Evolutionary conservation across 2,113 vertebrate species (phyloP).

Genomic region (Forbesichthys papilliferus): DNA sequence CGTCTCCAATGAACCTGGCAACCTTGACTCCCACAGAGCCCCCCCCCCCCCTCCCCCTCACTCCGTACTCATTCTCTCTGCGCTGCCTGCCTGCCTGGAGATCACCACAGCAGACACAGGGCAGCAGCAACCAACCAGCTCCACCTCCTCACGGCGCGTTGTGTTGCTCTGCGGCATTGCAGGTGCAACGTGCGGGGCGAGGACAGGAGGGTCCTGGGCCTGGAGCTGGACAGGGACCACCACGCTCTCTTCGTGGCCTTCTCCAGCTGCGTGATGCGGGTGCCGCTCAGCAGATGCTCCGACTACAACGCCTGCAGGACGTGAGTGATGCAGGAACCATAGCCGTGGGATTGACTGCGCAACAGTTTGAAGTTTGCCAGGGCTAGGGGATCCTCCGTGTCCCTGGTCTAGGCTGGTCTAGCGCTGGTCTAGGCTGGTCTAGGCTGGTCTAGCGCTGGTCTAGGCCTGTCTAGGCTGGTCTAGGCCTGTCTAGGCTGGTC

Average conservation of each 20-base stretch:
- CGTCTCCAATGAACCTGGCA: slow-evolving; percentile 20
- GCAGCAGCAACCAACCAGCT: background rate
- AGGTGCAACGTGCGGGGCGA: slow-evolving; percentile 83
- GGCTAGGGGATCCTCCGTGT: too few relatives aligned
- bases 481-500: too few relatives aligned
- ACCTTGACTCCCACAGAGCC: slow-evolving; percentile 4
- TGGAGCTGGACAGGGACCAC: slow-evolving; percentile 85
- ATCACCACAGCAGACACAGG: background rate
- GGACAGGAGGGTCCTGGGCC: slow-evolving; percentile 78
- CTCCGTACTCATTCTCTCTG: slow-evolving; percentile 26
- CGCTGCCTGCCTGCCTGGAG: background rate
- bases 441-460: too few relatives aligned
- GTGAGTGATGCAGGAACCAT: slow-evolving; percentile 70
- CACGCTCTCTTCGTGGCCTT: slow-evolving; percentile 88
- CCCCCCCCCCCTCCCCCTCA: background rate
- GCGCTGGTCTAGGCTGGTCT: too few relatives aligned
- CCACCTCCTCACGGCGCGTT: background rate
- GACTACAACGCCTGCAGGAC: slow-evolving; percentile 80
- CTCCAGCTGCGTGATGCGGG: slow-evolving; percentile 82
- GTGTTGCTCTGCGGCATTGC: slow-evolving; percentile 7
- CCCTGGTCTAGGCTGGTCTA: too few relatives aligned
- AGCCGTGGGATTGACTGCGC: background rate
- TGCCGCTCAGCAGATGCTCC: slow-evolving; percentile 84
- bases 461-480: too few relatives aligned
- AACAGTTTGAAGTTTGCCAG: too few relatives aligned